phyloP scores from a whole-genome alignment of 2,888 invertebrate genomes.

The Drosophila picticornis region DNA sequence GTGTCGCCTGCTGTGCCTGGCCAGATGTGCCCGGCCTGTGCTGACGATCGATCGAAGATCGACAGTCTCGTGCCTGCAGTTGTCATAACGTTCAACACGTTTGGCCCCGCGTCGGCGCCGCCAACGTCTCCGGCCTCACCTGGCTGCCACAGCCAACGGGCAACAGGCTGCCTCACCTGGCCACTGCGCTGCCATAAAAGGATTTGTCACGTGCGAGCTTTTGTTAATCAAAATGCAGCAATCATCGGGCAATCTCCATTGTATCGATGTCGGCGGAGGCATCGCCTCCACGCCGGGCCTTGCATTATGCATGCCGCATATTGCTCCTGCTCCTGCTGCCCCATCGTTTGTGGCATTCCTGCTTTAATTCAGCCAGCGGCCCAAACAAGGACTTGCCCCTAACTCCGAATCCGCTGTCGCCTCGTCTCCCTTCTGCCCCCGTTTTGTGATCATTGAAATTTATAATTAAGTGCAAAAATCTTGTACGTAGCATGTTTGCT shows the following conservation, averaged over 20 bases:
- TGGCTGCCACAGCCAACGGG: background rate
- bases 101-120: slow-evolving; percentile 58
- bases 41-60: slow-evolving; percentile 23
- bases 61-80: slow-evolving; percentile 75
- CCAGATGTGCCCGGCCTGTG: slow-evolving; percentile 59
- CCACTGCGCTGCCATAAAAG: slow-evolving; percentile 82
- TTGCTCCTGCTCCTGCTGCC: slow-evolving; percentile 15
- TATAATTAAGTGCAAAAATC: slow-evolving; percentile 79
- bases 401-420: slow-evolving; percentile 21
- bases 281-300: slow-evolving; percentile 45
- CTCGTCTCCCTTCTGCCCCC: slow-evolving; percentile 38
- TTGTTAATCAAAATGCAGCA: slow-evolving; percentile 84
- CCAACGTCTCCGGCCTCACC: slow-evolving; percentile 14
- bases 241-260: slow-evolving; percentile 82
- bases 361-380: slow-evolving; percentile 70
- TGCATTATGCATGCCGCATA: slow-evolving; percentile 75
- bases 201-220: slow-evolving; percentile 85
- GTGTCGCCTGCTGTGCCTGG: slow-evolving; percentile 67
- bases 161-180: slow-evolving; percentile 2
- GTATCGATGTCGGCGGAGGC: slow-evolving; percentile 58
- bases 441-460: slow-evolving; percentile 68
- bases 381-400: slow-evolving; percentile 78
- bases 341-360: slow-evolving; percentile 75
- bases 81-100: slow-evolving; percentile 83
- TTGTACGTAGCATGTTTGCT: slow-evolving; percentile 28